Evolutionary conservation across 1,140 invertebrate species (phyloP), one percentile per base, ranked within the genome.

Genomic region (Zaprionus africanus): DNA sequence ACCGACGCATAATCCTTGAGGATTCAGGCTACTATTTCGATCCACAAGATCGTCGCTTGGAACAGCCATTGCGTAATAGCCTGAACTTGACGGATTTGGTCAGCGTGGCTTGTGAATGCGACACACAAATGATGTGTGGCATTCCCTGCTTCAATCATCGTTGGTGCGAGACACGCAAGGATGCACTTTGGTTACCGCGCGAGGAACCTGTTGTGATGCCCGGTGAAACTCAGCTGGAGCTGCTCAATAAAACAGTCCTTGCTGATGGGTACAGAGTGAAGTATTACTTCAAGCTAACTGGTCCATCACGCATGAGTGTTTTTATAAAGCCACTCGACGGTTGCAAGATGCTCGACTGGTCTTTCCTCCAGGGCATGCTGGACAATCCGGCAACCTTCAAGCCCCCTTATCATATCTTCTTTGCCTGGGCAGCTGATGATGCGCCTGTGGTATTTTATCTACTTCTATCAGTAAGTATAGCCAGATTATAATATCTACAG

Each of bases 1-100:
- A 94, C 70, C 94, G 94, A 13, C 93, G 88, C 1, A 63, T 95
- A 4, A 93, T 93, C 4, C 85, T 94, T 66, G 93, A 93, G 41
- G 94, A 95, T 26, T 94, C 95, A 17, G 96, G 96, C 26, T 95
- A 95, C 76, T 97, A 96, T 95, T 94, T 96, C 73, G 94, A 95
- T 11, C 94, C 96, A 78, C 94, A 96, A 90, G 96, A 97, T 84
- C 95, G 95, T 80, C 95, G 96, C 74, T 94, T 95, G 87, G 94
- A 95, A 46, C 82, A 94, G 41, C 94, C 94, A 15, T 92, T 96
- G 36, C 92, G 93, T 61, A 87, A 83, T 13, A 76, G 41, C 7
- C 68, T 92, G n/a, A 75, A 92, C 56, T 54, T 94, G 7, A 93
- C 94, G 56, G 94, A 95, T 31, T 93, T 95, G 49, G 94, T 93